phyloP scores from a whole-genome alignment of 1,140 invertebrate genomes.

The Adelges cooleyi region DNA sequence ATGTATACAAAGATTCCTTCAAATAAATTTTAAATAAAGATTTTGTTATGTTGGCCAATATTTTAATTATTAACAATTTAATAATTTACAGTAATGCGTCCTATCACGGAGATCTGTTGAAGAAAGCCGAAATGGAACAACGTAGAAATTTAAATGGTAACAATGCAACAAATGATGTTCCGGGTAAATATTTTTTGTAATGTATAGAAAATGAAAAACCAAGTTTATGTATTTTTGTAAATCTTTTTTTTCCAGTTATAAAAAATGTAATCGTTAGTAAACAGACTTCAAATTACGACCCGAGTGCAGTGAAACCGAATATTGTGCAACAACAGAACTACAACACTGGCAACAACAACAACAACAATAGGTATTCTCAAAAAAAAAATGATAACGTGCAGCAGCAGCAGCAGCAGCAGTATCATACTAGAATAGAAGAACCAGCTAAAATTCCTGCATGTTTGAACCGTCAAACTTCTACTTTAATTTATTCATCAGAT shows the following conservation, averaged over 20 bases:
- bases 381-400: background rate
- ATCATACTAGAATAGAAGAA: slow-evolving; percentile 1
- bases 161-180: slow-evolving; percentile 37
- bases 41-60: too few species aligned
- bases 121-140: slow-evolving; percentile 87
- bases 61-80: too few species aligned
- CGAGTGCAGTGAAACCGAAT: background rate
- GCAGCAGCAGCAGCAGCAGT: too few species aligned
- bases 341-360: background rate
- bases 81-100: slow-evolving; percentile 76
- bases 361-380: background rate
- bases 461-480: slow-evolving; percentile 58
- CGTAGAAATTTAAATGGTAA: slow-evolving; percentile 63
- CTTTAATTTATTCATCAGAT: slow-evolving; percentile 74
- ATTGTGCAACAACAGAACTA: background rate
- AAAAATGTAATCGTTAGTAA: background rate
- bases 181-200: background rate
- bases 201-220: background rate
- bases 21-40: too few species aligned
- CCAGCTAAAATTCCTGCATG: slow-evolving; percentile 47
- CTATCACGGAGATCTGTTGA: slow-evolving; percentile 87
- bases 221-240: background rate
- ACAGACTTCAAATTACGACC: background rate
- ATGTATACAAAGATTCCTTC: too few species aligned
- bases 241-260: background rate